Conservation (phyloP, 2,888 invertebrate genomes). For the Pseudococcus longispinus region DNA sequence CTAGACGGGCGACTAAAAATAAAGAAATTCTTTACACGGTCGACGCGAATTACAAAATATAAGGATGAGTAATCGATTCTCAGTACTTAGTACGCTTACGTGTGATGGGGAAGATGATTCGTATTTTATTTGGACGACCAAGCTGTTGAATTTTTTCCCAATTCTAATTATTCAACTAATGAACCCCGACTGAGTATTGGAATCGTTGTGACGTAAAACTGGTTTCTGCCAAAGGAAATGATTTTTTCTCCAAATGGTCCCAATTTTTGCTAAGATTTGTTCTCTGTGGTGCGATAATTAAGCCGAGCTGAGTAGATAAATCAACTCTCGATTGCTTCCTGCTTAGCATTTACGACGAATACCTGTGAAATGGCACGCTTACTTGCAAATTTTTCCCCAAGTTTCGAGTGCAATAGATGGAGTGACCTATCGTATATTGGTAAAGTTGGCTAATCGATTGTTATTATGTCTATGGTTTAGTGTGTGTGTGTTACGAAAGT, state of each 20-base stretch:
- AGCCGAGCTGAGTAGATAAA: neutral
- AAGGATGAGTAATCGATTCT: slow-evolving; percentile 24
- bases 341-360: neutral
- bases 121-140: neutral
- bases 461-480: neutral
- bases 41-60: neutral
- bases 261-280: neutral
- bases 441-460: slow-evolving; percentile 28
- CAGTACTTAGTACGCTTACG: neutral
- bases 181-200: neutral
- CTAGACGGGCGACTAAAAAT: neutral
- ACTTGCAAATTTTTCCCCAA: neutral
- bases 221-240: neutral
- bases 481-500: slow-evolving; percentile 11
- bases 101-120: neutral
- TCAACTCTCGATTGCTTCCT: slow-evolving; percentile 4
- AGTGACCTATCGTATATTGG: slow-evolving; percentile 26
- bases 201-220: neutral
- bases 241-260: neutral
- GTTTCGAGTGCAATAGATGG: neutral
- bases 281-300: neutral
- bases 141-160: neutral
- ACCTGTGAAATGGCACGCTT: neutral
- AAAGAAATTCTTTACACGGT: neutral
- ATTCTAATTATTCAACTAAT: slow-evolving; percentile 11